Evolutionary conservation across 2,113 vertebrate species (phyloP).

Genomic region (Hippolais icterina): DNA sequence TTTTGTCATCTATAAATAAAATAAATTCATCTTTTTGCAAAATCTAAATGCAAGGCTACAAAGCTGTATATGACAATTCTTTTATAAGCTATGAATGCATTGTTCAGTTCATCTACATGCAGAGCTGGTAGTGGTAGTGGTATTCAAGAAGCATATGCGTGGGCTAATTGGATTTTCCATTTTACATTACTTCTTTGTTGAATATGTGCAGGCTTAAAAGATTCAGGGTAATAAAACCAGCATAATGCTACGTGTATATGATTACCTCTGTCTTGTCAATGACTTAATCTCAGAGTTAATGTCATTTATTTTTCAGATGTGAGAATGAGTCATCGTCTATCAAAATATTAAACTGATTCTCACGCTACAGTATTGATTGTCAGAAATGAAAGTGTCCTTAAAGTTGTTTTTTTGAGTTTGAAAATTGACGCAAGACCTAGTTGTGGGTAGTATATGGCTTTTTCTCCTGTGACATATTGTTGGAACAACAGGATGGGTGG

Average conservation of each 20-base stretch:
- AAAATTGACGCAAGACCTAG: background rate
- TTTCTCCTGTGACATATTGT: background rate
- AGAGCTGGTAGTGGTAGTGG: background rate
- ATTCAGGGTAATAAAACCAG: slow-evolving; percentile 49
- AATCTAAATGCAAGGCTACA: background rate
- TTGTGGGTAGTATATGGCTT: background rate
- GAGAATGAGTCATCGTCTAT: slow-evolving; percentile 4
- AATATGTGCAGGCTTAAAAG: slow-evolving; percentile 33
- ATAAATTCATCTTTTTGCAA: background rate
- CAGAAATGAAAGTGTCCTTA: background rate
- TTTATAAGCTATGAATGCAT: background rate
- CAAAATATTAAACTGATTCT: background rate
- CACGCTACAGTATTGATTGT: background rate
- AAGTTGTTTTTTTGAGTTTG: background rate
- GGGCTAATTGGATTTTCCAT: slow-evolving; percentile 67
- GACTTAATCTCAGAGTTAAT: slow-evolving; percentile 35
- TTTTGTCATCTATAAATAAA: background rate
- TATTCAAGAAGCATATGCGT: slow-evolving; percentile 22
- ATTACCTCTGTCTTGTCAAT: slow-evolving; percentile 31
- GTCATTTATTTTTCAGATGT: slow-evolving; percentile 13
- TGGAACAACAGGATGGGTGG: background rate
- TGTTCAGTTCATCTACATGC: slow-evolving; percentile 26
- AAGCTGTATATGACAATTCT: background rate
- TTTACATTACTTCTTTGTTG: slow-evolving; percentile 48
- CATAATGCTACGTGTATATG: slow-evolving; percentile 3